Evolutionary conservation across 2,113 vertebrate species (phyloP), one percentile per base, ranked within the genome.

Genomic region (Rhombomys opimus): DNA sequence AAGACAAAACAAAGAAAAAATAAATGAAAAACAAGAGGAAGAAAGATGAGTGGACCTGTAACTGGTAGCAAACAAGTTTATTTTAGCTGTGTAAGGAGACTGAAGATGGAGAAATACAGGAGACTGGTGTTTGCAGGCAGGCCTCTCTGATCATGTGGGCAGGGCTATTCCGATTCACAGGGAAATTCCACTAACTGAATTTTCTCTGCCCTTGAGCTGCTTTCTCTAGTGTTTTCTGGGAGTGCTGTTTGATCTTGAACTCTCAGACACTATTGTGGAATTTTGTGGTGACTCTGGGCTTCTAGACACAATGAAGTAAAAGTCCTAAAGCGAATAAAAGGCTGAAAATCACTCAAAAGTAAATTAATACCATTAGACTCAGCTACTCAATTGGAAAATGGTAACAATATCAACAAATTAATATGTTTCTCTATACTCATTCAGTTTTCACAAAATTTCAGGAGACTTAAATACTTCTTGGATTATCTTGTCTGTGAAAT

Each of bases 161-260:
- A 38, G 25, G 41, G 20, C 23, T 93, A 87, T 82, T 81, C 63
- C 92, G 80, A 82, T 95, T 97, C 85, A 54, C 18, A 59, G 77
- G 81, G 30, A 57, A 73, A 96, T 95, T 93, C 32, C 77, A 50
- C 59, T 82, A 46, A 86, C 57, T 86, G 65, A 75, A 77, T 93
- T 50, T 94, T 88, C 18, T 77, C 35, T 92, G 27, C 54, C 38
- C 85, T 63, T 63, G 52, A 95, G 25, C 59, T 96, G 32, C 57
- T 80, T 93, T 93, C 91, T 84, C 76, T 68, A 41, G 41, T 38
- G 11, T 91, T 96, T 92, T 75, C 85, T 89, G 57, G 90, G 73
- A 22, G 35, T 89, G 5, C 46, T 77, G 78, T 93, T 96, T 91
- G 14, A 88, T 94, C 70, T 90, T 92, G 52, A 1, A 65, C 90